Conservation (phyloP, 2,113 vertebrate genomes). For the Prietella phreatophila region DNA sequence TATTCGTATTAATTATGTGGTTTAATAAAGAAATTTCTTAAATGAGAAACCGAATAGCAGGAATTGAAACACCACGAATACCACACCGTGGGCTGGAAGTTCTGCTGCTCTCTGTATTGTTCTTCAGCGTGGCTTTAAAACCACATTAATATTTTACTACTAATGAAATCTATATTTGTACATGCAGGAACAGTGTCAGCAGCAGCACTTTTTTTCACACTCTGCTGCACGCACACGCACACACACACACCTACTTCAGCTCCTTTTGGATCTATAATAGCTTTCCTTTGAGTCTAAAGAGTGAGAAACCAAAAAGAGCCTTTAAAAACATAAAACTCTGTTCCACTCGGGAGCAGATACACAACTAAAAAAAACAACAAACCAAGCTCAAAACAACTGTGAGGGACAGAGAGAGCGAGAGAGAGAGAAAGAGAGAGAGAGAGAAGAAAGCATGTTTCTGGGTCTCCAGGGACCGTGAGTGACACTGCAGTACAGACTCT, state of each 20-base stretch:
- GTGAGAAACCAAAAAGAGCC: not conserved
- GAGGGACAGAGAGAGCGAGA: not conserved
- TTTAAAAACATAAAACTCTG: slow-evolving; percentile 13
- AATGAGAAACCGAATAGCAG: not conserved
- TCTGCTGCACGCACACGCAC: not conserved
- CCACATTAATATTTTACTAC: slow-evolving; percentile 39
- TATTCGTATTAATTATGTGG: not conserved
- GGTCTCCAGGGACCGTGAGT: slow-evolving; percentile 4
- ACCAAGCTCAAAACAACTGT: not conserved
- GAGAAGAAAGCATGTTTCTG: not conserved
- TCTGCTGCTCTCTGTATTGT: slow-evolving; percentile 26
- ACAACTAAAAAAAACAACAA: not conserved
- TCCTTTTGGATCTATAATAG: slow-evolving; percentile 30
- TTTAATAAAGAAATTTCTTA: not conserved
- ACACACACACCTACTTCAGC: not conserved
- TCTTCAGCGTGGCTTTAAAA: slow-evolving; percentile 30
- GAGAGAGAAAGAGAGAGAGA: not conserved
- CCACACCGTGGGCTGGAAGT: not conserved
- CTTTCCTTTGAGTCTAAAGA: slow-evolving; percentile 8
- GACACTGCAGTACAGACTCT: not conserved
- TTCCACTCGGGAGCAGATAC: not conserved
- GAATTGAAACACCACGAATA: slow-evolving; percentile 11
- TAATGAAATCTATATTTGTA: slow-evolving; percentile 47
- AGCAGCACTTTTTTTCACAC: not conserved
- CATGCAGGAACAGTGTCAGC: slow-evolving; percentile 35